Evolutionary conservation across 2,888 invertebrate species (phyloP), one percentile per base, ranked within the genome.

Genomic region (Diploptera punctata): DNA sequence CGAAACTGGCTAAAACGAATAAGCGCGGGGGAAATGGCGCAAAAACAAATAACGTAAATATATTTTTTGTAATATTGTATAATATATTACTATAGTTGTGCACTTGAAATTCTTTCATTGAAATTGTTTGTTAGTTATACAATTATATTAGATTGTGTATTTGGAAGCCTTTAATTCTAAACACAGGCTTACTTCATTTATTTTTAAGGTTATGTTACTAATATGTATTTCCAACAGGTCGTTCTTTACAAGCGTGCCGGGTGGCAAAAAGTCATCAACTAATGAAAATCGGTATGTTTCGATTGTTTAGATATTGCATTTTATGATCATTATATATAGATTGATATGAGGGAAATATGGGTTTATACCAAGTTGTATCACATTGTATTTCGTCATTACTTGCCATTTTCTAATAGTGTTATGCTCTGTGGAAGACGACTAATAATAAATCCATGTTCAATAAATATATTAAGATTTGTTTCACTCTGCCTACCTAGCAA

Each of bases 11-110:
- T n/a, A n/a, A n/a, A n/a, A n/a, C n/a, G n/a, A n/a, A n/a, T n/a
- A n/a, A n/a, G n/a, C n/a, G n/a, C n/a, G n/a, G 60, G 68, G 57
- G 65, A 68, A 65, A 75, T 75, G 75, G 69, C 73, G 2, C 75
- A 75, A 29, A 71, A 44, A 38, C 65, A 62, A 1, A 75, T 75
- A n/a, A 75, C 73, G 75, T 75, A 70, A 71, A 67, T 16, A 65
- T 10, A 7, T 60, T 0, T 29, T 18, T 69, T 21, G n/a, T 44
- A 21, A 13, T 26, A 18, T 18, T 69, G 44, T 2, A 19, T 43
- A 9, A 9, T 4, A 1, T 44, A 38, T n/a, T n/a, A n/a, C n/a
- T 16, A 43, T 33, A 21, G 19, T n/a, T 65, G 7, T n/a, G n/a
- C n/a, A n/a, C 2, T 7, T 43, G 2, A 44, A 2, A n/a, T 16